phyloP scores from a whole-genome alignment of 2,113 vertebrate genomes.

The Isichthys henryi region DNA sequence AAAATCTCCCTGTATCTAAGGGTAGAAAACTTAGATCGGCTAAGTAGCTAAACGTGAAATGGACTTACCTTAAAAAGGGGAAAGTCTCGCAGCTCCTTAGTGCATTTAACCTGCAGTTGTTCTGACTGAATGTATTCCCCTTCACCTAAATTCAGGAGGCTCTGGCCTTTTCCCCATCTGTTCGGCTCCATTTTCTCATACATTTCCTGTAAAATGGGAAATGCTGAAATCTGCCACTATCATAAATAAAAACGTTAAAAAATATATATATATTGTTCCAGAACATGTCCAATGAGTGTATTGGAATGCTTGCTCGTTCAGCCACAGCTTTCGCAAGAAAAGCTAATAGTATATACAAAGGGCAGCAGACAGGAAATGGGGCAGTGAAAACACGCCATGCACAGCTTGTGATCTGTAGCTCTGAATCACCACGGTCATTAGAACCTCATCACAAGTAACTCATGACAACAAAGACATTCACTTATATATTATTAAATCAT shows the following conservation, averaged over 20 bases:
- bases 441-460: not conserved
- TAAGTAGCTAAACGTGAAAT: not conserved
- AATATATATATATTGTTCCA: too few species aligned
- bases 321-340: not conserved
- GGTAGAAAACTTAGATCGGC: not conserved
- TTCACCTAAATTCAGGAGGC: constrained; percentile 47
- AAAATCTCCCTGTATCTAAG: not conserved
- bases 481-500: not conserved
- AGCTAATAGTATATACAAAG: not conserved
- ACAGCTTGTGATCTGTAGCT: not conserved
- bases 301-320: not conserved
- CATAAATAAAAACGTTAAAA: not conserved
- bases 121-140: constrained; percentile 66
- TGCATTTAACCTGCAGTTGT: constrained; percentile 54
- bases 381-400: not conserved
- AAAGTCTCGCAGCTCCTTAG: constrained; percentile 43
- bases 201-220: constrained; percentile 58
- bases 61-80: constrained; percentile 63
- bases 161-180: constrained; percentile 11
- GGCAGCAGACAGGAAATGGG: not conserved
- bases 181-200: constrained; percentile 46
- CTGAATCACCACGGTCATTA: not conserved
- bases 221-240: constrained; percentile 18
- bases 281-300: not conserved
- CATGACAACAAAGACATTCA: not conserved